These are phyloP conservation scores for Micrasema minimum DNA, from an alignment of 1,140 invertebrate species.

Conservation along the genomic window DNA sequence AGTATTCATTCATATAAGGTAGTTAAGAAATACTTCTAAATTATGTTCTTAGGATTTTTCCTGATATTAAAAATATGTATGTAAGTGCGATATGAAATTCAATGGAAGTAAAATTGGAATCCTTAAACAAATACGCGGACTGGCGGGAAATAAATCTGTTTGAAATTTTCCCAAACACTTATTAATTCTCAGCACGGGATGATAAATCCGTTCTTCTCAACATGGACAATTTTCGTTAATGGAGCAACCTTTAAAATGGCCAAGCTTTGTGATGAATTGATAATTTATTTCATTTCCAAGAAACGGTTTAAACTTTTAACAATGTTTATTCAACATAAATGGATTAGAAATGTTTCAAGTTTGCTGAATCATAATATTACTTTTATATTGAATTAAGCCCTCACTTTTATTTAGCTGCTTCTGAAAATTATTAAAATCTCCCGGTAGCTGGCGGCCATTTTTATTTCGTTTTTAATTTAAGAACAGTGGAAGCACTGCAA, in stretches of 20 bases:
- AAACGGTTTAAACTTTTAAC: conserved; percentile 32
- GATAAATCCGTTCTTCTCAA: conserved; percentile 16
- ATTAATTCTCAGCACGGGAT: conserved; percentile 23
- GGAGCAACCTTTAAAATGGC: conserved; percentile 10
- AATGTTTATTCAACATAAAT: conserved; percentile 35
- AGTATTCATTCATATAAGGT: too few species aligned
- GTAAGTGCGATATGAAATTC: too few species aligned
- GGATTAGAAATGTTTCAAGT: conserved; percentile 31
- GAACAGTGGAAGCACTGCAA: too few species aligned
- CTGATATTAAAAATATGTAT: too few species aligned
- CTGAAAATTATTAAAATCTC: not conserved
- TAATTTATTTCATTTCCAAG: conserved; percentile 25
- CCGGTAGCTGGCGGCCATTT: not conserved
- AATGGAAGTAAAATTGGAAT: too few species aligned
- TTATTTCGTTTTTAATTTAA: too few species aligned
- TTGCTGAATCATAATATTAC: conserved; percentile 14
- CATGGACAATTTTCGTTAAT: conserved; percentile 27
- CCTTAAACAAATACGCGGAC: too few species aligned
- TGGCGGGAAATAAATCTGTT: not conserved
- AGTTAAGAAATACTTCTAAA: too few species aligned
- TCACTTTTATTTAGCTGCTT: not conserved
- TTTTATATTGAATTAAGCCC: conserved; percentile 1
- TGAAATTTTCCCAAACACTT: conserved; percentile 12
- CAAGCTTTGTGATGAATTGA: conserved; percentile 21
- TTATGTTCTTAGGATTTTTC: too few species aligned